These are phyloP conservation scores for Ctena decussata DNA, from an alignment of 2,888 invertebrate species.

Conservation along the genomic window DNA sequence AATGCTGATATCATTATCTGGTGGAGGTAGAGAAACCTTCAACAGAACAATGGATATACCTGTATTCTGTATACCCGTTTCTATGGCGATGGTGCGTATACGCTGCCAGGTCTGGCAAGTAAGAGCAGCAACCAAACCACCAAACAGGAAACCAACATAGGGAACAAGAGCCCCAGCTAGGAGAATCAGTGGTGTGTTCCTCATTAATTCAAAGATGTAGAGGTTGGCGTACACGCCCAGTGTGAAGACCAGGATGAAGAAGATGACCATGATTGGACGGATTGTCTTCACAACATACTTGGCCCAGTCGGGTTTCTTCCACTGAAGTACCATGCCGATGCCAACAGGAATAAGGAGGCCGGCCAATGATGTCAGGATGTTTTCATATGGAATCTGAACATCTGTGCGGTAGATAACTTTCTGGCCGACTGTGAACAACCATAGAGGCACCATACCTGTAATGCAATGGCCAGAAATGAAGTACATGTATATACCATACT, in stretches of 20 bases:
- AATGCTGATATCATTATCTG: conserved; percentile 90
- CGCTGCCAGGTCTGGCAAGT: conserved; percentile 85
- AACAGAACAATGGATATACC: conserved; percentile 87
- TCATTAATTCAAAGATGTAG: conserved; percentile 87
- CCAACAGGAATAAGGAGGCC: conserved; percentile 87
- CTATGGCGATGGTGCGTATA: conserved; percentile 93
- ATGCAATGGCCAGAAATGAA: too few relatives aligned
- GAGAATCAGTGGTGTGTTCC: conserved; percentile 77
- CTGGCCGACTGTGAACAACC: conserved; percentile 88
- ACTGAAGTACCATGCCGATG: conserved; percentile 87
- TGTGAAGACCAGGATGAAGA: conserved; percentile 87
- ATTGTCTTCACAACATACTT: conserved; percentile 83
- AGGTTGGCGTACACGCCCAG: conserved; percentile 87
- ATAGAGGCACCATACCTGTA: conserved; percentile 88
- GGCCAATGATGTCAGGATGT: conserved; percentile 87
- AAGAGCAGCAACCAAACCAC: conserved; percentile 83
- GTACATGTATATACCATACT: too few relatives aligned
- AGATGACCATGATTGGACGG: conserved; percentile 86
- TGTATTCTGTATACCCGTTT: conserved; percentile 95
- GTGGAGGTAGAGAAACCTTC: conserved; percentile 80
- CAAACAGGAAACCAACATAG: conserved; percentile 87
- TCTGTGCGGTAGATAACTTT: conserved; percentile 79
- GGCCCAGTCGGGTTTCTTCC: conserved; percentile 83
- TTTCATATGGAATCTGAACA: conserved; percentile 86
- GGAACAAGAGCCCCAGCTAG: conserved; percentile 87